Conservation (phyloP, 2,113 vertebrate genomes). For the Forbesichthys agassizii region DNA sequence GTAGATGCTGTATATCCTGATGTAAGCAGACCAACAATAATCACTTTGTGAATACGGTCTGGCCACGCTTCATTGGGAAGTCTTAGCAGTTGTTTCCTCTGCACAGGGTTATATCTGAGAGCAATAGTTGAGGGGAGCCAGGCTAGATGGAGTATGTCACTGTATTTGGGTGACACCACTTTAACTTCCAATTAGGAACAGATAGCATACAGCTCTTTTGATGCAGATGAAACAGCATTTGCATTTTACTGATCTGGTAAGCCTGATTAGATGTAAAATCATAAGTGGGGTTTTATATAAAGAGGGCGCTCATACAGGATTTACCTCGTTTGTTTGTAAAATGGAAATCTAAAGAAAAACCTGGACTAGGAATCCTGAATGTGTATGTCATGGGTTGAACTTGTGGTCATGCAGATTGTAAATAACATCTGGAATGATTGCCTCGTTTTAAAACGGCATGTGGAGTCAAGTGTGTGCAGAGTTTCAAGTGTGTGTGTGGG, state of each 20-base stretch:
- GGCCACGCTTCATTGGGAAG: too few relatives aligned
- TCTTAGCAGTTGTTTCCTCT: too few relatives aligned
- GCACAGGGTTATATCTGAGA: too few relatives aligned
- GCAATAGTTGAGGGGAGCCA: too few relatives aligned
- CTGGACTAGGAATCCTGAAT: not conserved
- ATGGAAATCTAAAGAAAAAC: slow-evolving; percentile 13
- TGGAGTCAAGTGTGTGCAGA: slow-evolving; percentile 34
- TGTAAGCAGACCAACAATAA: too few relatives aligned
- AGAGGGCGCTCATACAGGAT: slow-evolving; percentile 41
- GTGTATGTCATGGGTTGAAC: slow-evolving; percentile 9
- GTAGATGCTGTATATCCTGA: too few relatives aligned
- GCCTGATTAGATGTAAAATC: slow-evolving; percentile 65
- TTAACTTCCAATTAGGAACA: slow-evolving; percentile 58
- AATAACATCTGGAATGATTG: slow-evolving; percentile 71
- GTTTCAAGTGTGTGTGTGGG: slow-evolving; percentile 49
- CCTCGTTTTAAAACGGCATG: slow-evolving; percentile 64
- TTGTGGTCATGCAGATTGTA: slow-evolving; percentile 50
- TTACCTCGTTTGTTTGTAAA: slow-evolving; percentile 25
- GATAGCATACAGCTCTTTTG: slow-evolving; percentile 40
- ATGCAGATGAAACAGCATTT: slow-evolving; percentile 60
- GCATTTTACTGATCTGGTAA: slow-evolving; percentile 64
- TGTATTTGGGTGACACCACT: slow-evolving; percentile 4
- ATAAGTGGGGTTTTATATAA: slow-evolving; percentile 50
- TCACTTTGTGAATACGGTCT: too few relatives aligned
- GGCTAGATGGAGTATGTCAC: too few relatives aligned